A percentile compares a stretch with the other conserved stretches of the same genome.
Conservation (phyloP, 1,140 invertebrate species). For the Nephotettix cincticeps region DNA sequence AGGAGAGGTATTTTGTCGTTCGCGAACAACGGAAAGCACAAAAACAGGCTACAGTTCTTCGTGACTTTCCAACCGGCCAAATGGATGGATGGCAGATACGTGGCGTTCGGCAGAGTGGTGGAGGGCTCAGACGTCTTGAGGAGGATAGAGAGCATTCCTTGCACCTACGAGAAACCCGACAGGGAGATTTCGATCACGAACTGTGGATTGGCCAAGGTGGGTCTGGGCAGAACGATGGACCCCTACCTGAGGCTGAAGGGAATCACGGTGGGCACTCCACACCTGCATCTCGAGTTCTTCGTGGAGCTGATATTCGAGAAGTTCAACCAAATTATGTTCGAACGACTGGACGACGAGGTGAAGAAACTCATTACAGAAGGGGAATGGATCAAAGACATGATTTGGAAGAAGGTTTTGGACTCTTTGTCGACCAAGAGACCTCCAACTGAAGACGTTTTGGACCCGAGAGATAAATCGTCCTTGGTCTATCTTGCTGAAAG, state of each 20-base stretch:
- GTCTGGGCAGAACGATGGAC: background rate
- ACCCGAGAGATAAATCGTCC: background rate
- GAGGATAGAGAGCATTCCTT: background rate
- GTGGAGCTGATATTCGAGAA: background rate
- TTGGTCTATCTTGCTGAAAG: background rate
- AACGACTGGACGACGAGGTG: background rate
- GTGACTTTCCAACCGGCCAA: constrained; percentile 69
- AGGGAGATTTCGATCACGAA: background rate
- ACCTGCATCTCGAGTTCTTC: background rate
- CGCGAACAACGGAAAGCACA: constrained; percentile 65
- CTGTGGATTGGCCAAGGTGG: constrained; percentile 1
- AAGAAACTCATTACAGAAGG: background rate
- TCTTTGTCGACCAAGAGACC: background rate
- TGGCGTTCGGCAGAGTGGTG: constrained; percentile 70
- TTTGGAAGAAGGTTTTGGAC: background rate
- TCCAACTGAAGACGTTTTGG: background rate
- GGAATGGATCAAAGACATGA: background rate
- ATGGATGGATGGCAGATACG: constrained; percentile 75
- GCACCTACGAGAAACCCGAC: background rate
- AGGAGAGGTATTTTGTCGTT: constrained; percentile 57
- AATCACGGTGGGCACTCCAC: background rate
- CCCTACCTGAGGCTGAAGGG: background rate
- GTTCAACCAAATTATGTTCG: background rate
- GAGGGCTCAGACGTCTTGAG: background rate
- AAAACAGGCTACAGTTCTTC: constrained; percentile 78